These are phyloP conservation scores for Erebia aethiops DNA, from an alignment of 2,888 invertebrate genomes.

Conservation along the genomic window DNA sequence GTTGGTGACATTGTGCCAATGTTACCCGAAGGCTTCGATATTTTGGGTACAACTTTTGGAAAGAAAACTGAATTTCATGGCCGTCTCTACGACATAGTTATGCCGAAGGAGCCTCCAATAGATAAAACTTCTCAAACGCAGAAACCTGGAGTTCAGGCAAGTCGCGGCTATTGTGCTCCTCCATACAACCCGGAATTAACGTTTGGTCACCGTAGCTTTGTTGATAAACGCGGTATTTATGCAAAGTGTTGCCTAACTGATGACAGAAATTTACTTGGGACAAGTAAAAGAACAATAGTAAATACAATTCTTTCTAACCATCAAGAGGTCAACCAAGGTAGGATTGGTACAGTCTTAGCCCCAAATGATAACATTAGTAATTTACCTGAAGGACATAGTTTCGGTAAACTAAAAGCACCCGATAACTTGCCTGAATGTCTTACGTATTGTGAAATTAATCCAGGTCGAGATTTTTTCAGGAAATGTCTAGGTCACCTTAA, in stretches of 20 bases:
- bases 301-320: constrained; percentile 71
- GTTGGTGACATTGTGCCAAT: constrained; percentile 63
- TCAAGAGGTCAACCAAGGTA: constrained; percentile 57
- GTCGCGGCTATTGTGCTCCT: constrained; percentile 65
- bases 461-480: constrained; percentile 63
- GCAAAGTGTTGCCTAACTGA: constrained; percentile 73
- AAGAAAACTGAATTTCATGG: constrained; percentile 55
- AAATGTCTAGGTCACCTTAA: constrained; percentile 75
- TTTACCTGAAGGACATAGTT: constrained; percentile 73
- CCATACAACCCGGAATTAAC: constrained; percentile 67
- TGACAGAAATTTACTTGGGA: constrained; percentile 63
- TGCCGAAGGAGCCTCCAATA: constrained; percentile 62
- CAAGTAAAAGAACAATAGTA: constrained; percentile 55
- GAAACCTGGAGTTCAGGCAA: constrained; percentile 53
- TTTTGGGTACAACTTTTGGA: constrained; percentile 60
- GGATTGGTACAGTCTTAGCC: constrained; percentile 66
- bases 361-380: constrained; percentile 75
- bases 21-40: constrained; percentile 68
- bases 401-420: constrained; percentile 69
- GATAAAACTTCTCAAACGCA: constrained; percentile 59
- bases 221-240: constrained; percentile 75
- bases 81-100: constrained; percentile 65
- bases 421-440: constrained; percentile 74
- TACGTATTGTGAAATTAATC: constrained; percentile 59
- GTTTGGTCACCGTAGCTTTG: constrained; percentile 69